phyloP scores from a whole-genome alignment of 1,140 invertebrate genomes.

The Philopotamus ludificatus region DNA sequence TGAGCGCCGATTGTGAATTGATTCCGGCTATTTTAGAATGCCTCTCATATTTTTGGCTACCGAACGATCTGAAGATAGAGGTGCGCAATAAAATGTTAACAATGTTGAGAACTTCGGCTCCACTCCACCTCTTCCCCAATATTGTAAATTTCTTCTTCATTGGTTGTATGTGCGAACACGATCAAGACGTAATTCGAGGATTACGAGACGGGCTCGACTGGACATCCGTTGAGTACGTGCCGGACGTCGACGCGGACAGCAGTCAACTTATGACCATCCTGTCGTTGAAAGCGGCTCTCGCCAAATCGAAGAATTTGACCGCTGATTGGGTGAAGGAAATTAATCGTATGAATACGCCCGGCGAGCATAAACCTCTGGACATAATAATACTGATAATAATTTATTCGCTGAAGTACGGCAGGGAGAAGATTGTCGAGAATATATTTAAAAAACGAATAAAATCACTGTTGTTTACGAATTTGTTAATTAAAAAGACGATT shows the following conservation, averaged over 20 bases:
- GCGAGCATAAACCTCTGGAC: conserved; percentile 52
- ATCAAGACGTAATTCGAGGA: conserved; percentile 46
- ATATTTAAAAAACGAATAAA: conserved; percentile 51
- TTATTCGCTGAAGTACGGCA: conserved; percentile 49
- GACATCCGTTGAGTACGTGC: conserved; percentile 43
- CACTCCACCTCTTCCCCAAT: conserved; percentile 50
- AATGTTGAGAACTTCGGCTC: conserved; percentile 46
- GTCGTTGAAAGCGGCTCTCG: conserved; percentile 50
- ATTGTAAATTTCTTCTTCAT: conserved; percentile 52
- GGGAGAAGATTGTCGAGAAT: conserved; percentile 49
- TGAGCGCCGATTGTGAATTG: conserved; percentile 49
- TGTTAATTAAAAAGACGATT: conserved; percentile 48
- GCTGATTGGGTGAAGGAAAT: conserved; percentile 51
- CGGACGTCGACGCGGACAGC: conserved; percentile 47
- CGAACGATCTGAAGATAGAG: conserved; percentile 48
- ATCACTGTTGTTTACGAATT: conserved; percentile 46
- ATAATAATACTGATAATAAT: conserved; percentile 50
- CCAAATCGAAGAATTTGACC: conserved; percentile 49
- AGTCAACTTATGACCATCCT: conserved; percentile 52
- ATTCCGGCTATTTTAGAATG: conserved; percentile 53
- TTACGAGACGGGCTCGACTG: conserved; percentile 50
- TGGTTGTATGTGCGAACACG: conserved; percentile 42
- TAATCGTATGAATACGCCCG: conserved; percentile 45
- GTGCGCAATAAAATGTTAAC: conserved; percentile 50
- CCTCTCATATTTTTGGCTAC: conserved; percentile 50